phyloP scores from a whole-genome alignment of 2,797 vertebrate genomes.

The Aldrovandia affinis region DNA sequence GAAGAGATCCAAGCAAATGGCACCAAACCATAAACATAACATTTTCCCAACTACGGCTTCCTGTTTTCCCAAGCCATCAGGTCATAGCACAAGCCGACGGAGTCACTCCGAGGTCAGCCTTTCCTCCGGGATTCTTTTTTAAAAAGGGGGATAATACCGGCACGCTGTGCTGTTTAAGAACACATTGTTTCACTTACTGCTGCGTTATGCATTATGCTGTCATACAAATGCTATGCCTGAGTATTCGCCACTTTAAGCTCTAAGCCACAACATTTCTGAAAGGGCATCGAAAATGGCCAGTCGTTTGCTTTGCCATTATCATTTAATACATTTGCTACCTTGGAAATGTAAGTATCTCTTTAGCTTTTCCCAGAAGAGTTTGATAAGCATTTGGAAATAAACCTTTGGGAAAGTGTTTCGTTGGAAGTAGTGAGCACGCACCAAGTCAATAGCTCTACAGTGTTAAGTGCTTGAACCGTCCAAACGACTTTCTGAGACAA shows the following conservation, averaged over 20 bases:
- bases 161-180: constrained; percentile 70
- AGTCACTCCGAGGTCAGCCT: constrained; percentile 87
- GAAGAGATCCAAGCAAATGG: constrained; percentile 53
- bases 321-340: not conserved
- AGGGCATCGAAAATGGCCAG: not conserved
- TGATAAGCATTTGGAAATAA: not conserved
- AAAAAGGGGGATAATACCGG: constrained; percentile 71
- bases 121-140: constrained; percentile 71
- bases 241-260: constrained; percentile 65
- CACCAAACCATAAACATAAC: constrained; percentile 69
- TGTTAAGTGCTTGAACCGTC: not conserved
- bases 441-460: not conserved
- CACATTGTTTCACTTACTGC: constrained; percentile 83
- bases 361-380: not conserved
- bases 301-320: not conserved
- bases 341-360: not conserved
- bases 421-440: not conserved
- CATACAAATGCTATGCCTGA: constrained; percentile 79
- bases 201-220: constrained; percentile 76
- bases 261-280: constrained; percentile 65
- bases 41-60: constrained; percentile 76
- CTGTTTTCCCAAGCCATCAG: constrained; percentile 83
- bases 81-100: constrained; percentile 74
- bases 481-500: not conserved
- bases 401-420: not conserved